Base-by-base conservation (phyloP, 2,888 invertebrate genomes). In the Heteropelma amictum region DNA sequence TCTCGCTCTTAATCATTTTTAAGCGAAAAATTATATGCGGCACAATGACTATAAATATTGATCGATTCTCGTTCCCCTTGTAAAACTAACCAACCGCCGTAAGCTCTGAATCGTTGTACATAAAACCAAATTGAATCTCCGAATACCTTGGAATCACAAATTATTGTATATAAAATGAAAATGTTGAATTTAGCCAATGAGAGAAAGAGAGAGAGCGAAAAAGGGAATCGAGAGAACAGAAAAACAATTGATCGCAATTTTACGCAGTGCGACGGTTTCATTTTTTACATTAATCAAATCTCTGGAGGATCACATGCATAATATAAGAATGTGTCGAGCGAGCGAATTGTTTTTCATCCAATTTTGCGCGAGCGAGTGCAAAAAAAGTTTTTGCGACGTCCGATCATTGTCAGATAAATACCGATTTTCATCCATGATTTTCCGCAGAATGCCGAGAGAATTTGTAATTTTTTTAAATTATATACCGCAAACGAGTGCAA, bases 121-220 rank as follows among this genome's bases (percentile, higher is more conserved):
- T 23, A 28, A 56, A 67, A 56, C 14, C n/a, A 70, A 70, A 70
- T 70, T 61, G 67, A 75, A 71, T 75, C 71, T 71, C 71, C 45
- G 67, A 35, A 30, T 35, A 61, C 49, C 21, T 7, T 56, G 49
- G 19, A 23, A 12, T 56, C 56, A 51, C 61, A 38, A 19, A 35
- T 23, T 8, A 47, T 49, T 61, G 70, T 67, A 64, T 54, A 49
- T 69, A 54, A 23, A 45, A 54, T n/a, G 12, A 42, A 35, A 23
- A 35, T 45, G 35, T 30, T 17, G 8, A 8, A 65, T 58, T 40
- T 7, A 51, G 54, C 49, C 51, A 17, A 26, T 47, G 12, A 30
- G 45, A 17, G 10, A 21, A 28, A 61, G n/a, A n/a, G n/a, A 26
- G 14, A n/a, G 17, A 38, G 38, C 38, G 14, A 38, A n/a, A n/a